A percentile compares a stretch with the other conserved stretches of the same genome.
These are phyloP conservation scores for Helicolenus hilgendorfi DNA, from an alignment of 2,797 vertebrate species.

Conservation along the genomic window DNA sequence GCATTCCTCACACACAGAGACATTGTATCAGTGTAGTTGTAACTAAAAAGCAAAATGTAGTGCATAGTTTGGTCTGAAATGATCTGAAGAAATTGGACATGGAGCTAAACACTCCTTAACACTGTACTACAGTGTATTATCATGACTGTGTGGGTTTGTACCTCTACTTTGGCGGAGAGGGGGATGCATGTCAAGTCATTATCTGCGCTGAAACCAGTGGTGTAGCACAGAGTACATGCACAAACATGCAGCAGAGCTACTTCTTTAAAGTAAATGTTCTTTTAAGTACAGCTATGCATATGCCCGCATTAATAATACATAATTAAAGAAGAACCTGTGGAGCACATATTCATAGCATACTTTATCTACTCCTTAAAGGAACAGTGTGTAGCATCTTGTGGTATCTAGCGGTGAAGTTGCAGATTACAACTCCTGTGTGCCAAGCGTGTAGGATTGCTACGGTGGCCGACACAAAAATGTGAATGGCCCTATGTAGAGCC, in stretches of 20 bases:
- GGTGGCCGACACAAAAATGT: too few species aligned
- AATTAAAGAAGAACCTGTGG: background rate
- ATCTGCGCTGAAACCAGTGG: background rate
- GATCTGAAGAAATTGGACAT: background rate
- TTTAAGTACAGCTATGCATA: too few species aligned
- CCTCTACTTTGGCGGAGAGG: background rate
- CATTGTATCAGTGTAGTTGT: background rate
- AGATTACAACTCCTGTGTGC: too few species aligned
- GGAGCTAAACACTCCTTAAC: background rate
- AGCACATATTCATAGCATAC: background rate
- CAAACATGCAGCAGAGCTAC: too few species aligned
- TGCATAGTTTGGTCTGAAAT: background rate
- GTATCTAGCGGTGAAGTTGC: too few species aligned
- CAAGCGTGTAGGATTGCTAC: too few species aligned
- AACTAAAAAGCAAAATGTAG: background rate
- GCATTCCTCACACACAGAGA: background rate
- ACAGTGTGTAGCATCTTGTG: too few species aligned
- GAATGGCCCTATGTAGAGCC: too few species aligned
- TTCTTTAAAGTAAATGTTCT: too few species aligned
- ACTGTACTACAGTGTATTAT: background rate
- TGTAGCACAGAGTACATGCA: background rate
- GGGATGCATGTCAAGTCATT: background rate
- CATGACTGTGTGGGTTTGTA: background rate
- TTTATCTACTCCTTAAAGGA: background rate
- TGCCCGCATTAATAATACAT: background rate